Evolutionary conservation across 1,140 invertebrate genomes (phyloP).

Genomic region (Diorhabda elongata): DNA sequence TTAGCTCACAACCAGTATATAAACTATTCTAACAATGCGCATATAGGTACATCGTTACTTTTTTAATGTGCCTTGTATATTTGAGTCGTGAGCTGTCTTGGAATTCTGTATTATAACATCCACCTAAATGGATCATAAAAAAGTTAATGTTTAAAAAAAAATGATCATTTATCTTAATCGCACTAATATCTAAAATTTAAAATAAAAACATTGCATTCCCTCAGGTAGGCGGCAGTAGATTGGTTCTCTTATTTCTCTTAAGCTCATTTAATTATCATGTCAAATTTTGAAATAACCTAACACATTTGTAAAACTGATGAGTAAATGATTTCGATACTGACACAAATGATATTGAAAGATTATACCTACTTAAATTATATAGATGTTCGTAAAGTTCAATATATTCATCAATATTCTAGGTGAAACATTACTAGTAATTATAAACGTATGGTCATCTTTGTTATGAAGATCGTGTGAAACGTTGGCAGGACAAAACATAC

Average conservation of each 20-base stretch:
- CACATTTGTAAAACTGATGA: constrained; percentile 11
- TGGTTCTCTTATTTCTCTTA: background rate
- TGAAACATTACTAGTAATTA: background rate
- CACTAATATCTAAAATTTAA: background rate
- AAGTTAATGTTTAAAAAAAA: background rate
- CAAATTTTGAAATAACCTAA: constrained; percentile 12
- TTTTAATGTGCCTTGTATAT: too few relatives aligned
- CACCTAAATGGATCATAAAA: too few relatives aligned
- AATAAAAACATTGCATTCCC: background rate
- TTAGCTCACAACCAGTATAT: too few relatives aligned
- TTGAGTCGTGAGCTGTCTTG: too few relatives aligned
- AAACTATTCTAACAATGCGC: too few relatives aligned
- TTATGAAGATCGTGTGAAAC: background rate
- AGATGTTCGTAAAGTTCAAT: background rate
- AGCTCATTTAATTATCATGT: constrained; percentile 9
- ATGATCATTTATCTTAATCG: background rate
- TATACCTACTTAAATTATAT: background rate
- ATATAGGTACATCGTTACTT: too few relatives aligned
- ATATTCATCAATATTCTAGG: constrained; percentile 1
- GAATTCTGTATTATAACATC: too few relatives aligned
- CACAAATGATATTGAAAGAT: background rate
- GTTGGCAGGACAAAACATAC: background rate
- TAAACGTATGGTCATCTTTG: background rate
- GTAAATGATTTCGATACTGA: constrained; percentile 6
- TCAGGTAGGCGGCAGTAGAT: background rate